Conservation (phyloP, 1,140 invertebrate species). For the Heterodera schachtii region DNA sequence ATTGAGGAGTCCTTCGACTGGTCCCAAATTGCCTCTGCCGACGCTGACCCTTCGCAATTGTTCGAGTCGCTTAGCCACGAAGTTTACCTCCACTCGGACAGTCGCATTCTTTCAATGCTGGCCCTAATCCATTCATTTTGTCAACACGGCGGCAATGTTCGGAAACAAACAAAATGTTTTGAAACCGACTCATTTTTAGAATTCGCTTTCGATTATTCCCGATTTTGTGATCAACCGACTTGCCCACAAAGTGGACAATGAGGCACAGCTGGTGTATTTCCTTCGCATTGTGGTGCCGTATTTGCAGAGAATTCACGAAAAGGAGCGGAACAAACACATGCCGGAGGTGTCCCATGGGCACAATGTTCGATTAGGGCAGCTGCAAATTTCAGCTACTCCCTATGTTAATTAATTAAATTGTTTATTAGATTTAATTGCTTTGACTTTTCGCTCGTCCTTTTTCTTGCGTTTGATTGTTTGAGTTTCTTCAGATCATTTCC, state of each 20-base stretch:
- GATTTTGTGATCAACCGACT: slow-evolving; percentile 34
- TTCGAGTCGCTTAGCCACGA: slow-evolving; percentile 51
- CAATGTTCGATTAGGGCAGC: not conserved
- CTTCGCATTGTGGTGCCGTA: slow-evolving; percentile 50
- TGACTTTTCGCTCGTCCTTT: too few relatives aligned
- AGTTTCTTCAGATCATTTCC: slow-evolving; percentile 28
- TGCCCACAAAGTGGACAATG: slow-evolving; percentile 47
- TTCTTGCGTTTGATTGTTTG: too few relatives aligned
- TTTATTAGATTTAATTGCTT: too few relatives aligned
- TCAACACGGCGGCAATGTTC: slow-evolving; percentile 43
- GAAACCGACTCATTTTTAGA: slow-evolving; percentile 11
- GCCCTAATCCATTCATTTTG: slow-evolving; percentile 49
- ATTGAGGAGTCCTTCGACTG: slow-evolving; percentile 49
- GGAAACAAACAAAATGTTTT: not conserved
- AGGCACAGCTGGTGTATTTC: slow-evolving; percentile 50
- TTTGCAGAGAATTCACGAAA: slow-evolving; percentile 45
- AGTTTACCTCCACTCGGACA: slow-evolving; percentile 48
- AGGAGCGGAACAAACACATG: slow-evolving; percentile 46
- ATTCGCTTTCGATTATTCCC: slow-evolving; percentile 35
- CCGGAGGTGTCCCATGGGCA: slow-evolving; percentile 23
- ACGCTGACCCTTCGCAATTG: slow-evolving; percentile 35
- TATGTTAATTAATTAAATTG: not conserved
- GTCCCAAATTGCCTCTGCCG: slow-evolving; percentile 31
- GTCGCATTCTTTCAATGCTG: slow-evolving; percentile 48
- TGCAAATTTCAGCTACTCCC: not conserved